Conservation (phyloP, 2,797 vertebrate species). For the Ctenochaetus hawaiiensis region DNA sequence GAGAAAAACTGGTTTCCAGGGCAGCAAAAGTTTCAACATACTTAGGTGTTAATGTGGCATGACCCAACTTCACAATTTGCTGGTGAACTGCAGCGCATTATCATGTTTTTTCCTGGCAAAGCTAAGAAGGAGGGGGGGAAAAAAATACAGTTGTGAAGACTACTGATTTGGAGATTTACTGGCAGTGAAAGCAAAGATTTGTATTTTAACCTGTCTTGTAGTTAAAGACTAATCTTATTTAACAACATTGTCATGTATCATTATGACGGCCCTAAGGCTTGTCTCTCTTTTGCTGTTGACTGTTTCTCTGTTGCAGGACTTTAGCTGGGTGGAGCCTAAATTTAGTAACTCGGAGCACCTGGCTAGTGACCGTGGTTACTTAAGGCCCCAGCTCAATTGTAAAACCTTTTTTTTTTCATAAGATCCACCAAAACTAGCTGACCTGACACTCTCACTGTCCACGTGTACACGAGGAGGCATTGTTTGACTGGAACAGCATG, state of each 20-base stretch:
- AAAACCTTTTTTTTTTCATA: neutral
- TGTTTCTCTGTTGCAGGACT: no score
- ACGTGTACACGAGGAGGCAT: neutral
- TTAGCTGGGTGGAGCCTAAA: no score
- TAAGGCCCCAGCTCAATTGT: no score
- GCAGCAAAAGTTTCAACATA: constrained; percentile 1
- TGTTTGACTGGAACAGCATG: neutral
- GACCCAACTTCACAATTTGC: neutral
- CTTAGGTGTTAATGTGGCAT: neutral
- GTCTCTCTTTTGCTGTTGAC: no score
- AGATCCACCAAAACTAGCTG: constrained; percentile 1
- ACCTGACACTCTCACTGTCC: neutral
- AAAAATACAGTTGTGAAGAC: neutral
- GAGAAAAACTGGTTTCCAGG: neutral
- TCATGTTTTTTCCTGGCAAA: neutral
- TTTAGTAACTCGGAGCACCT: no score
- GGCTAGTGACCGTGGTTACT: no score
- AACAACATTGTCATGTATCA: neutral
- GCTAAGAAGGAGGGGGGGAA: neutral
- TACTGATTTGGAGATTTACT: neutral
- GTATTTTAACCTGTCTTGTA: neutral
- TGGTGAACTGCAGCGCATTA: neutral
- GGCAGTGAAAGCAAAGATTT: neutral
- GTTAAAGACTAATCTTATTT: neutral
- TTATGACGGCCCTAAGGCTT: no score